Conservation (phyloP, 2,888 invertebrate genomes). For the Chrysopilus asiliformis region DNA sequence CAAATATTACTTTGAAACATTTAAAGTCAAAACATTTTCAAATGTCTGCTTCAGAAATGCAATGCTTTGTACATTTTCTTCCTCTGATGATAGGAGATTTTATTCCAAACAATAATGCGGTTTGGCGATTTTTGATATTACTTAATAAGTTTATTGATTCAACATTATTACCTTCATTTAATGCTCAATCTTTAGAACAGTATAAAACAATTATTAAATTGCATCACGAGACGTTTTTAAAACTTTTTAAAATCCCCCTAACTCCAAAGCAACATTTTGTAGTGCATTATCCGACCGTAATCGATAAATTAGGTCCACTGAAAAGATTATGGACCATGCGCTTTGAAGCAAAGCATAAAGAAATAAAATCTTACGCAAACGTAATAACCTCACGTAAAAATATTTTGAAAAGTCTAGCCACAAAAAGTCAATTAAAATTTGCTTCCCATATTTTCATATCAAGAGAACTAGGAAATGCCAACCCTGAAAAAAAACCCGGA, state of each 20-base stretch:
- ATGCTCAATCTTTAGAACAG: slow-evolving; percentile 6
- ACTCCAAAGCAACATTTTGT: slow-evolving; percentile 13
- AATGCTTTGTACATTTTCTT: slow-evolving; percentile 10
- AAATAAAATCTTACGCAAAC: slow-evolving; percentile 8
- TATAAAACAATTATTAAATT: slow-evolving; percentile 5
- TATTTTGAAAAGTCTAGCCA: slow-evolving; percentile 11
- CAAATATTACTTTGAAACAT: slow-evolving; percentile 5
- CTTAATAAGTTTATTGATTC: slow-evolving; percentile 7
- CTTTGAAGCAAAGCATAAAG: slow-evolving; percentile 13
- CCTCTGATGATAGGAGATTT: slow-evolving; percentile 10
- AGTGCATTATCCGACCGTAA: slow-evolving; percentile 10
- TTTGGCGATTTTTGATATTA: slow-evolving; percentile 9
- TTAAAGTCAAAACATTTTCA: slow-evolving; percentile 7
- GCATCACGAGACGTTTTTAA: slow-evolving; percentile 10
- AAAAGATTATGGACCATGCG: slow-evolving; percentile 12
- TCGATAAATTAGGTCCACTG: slow-evolving; percentile 12
- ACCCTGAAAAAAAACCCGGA: no score
- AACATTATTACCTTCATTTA: slow-evolving; percentile 8
- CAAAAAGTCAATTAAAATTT: slow-evolving; percentile 7
- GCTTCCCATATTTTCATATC: no score
- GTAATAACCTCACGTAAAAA: slow-evolving; percentile 12
- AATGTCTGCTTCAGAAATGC: slow-evolving; percentile 12
- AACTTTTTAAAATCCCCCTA: slow-evolving; percentile 7
- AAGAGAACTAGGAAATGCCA: no score
- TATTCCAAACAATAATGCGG: slow-evolving; percentile 9